These are phyloP conservation scores for Brachionichthys hirsutus DNA, from an alignment of 2,113 vertebrate genomes.

Conservation along the genomic window DNA sequence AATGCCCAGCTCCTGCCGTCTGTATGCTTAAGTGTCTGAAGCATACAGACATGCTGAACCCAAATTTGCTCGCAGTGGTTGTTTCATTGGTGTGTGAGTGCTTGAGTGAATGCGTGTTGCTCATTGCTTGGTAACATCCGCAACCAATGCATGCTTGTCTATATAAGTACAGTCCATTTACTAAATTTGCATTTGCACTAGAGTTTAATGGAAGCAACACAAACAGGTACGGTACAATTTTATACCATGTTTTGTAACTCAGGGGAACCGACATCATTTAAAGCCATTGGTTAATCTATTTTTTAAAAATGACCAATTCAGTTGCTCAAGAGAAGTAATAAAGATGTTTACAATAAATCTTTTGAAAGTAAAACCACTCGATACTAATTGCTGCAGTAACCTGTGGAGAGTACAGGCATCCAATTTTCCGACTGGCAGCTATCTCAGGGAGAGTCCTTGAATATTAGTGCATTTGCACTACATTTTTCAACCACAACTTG, in stretches of 20 bases:
- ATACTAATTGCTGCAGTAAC: slow-evolving; percentile 33
- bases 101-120: too few relatives aligned
- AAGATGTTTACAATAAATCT: not conserved
- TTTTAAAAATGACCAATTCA: not conserved
- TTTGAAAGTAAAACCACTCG: slow-evolving; percentile 11
- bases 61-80: too few relatives aligned
- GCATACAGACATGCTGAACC: too few relatives aligned
- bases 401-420: slow-evolving; percentile 10
- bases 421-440: slow-evolving; percentile 42
- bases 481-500: slow-evolving; percentile 55
- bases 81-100: too few relatives aligned
- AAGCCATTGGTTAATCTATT: not conserved
- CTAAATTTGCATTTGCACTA: too few relatives aligned
- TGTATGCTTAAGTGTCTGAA: too few relatives aligned
- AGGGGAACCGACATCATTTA: not conserved
- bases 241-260: not conserved
- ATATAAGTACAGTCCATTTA: too few relatives aligned
- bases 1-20: too few relatives aligned
- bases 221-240: not conserved
- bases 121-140: too few relatives aligned
- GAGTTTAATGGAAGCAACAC: not conserved
- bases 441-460: slow-evolving; percentile 54
- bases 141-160: too few relatives aligned
- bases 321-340: not conserved
- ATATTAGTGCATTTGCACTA: slow-evolving; percentile 62